phyloP scores from a whole-genome alignment of 2,113 vertebrate genomes.

The Anolis sagrei region DNA sequence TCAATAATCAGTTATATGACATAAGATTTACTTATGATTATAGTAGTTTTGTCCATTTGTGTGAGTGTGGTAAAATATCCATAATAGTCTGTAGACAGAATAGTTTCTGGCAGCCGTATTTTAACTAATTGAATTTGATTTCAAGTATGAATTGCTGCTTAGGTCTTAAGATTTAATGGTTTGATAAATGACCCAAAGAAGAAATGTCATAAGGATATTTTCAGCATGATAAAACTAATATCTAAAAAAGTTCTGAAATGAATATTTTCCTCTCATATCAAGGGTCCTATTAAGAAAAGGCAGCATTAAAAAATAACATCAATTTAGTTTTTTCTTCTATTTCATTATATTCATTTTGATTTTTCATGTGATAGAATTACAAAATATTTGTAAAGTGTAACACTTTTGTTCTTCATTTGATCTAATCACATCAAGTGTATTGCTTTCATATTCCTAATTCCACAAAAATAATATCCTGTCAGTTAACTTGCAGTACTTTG shows the following conservation, averaged over 20 bases:
- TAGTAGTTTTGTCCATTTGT: not conserved
- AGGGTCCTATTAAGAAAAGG: not conserved
- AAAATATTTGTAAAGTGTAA: slow-evolving; percentile 3
- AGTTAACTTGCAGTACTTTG: not conserved
- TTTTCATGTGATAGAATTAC: not conserved
- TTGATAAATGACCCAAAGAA: slow-evolving; percentile 13
- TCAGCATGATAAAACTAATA: not conserved
- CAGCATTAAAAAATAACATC: not conserved
- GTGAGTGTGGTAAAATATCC: not conserved
- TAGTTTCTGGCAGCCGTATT: not conserved
- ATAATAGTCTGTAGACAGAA: not conserved
- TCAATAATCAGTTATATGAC: too few relatives aligned
- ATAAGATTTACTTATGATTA: not conserved
- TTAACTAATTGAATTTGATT: not conserved
- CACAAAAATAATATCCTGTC: not conserved
- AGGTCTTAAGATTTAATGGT: not conserved
- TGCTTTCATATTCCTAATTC: slow-evolving; percentile 9
- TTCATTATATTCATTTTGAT: not conserved
- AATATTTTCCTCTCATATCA: not conserved
- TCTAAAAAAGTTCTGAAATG: not conserved
- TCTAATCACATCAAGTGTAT: not conserved
- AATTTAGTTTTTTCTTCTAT: not conserved
- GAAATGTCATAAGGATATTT: not conserved
- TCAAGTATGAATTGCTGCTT: not conserved
- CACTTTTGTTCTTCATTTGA: not conserved